Evolutionary conservation across 1,140 invertebrate species (phyloP).

Genomic region (Drosophila yakuba): DNA sequence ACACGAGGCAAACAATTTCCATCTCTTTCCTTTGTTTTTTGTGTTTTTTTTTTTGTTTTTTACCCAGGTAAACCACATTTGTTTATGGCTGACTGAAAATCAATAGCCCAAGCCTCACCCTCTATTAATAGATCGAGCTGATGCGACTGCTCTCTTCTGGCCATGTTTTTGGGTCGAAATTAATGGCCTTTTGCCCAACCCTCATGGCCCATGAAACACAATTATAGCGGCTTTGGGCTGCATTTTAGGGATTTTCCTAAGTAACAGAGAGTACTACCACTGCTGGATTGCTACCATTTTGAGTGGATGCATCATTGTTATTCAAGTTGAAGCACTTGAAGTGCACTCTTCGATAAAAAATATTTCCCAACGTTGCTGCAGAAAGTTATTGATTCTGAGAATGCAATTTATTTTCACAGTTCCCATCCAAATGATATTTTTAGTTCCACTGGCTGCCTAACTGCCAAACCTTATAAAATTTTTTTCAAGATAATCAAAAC

Average conservation of each 20-base stretch:
- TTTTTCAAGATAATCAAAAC: not conserved
- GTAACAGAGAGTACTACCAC: slow-evolving; percentile 14
- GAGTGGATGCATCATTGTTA: not conserved
- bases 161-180: slow-evolving; percentile 25
- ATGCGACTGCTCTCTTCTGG: slow-evolving; percentile 25
- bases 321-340: not conserved
- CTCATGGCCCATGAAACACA: slow-evolving; percentile 23
- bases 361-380: not conserved
- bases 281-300: slow-evolving; percentile 29
- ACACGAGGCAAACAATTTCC: slow-evolving; percentile 11
- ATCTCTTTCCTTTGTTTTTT: not conserved
- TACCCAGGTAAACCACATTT: slow-evolving; percentile 54
- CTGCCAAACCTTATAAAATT: slow-evolving; percentile 12
- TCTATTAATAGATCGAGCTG: slow-evolving; percentile 64
- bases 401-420: not conserved
- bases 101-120: slow-evolving; percentile 60
- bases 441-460: slow-evolving; percentile 1
- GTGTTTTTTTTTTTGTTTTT: not conserved
- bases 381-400: not conserved
- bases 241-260: slow-evolving; percentile 7
- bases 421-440: not conserved
- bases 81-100: slow-evolving; percentile 64
- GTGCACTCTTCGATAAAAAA: not conserved
- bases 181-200: slow-evolving; percentile 5
- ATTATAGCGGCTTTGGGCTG: slow-evolving; percentile 49